Percentiles rank a stretch among this genome's conserved stretches.
Conservation (phyloP, 2,888 invertebrate genomes). For the Metellina segmentata region DNA sequence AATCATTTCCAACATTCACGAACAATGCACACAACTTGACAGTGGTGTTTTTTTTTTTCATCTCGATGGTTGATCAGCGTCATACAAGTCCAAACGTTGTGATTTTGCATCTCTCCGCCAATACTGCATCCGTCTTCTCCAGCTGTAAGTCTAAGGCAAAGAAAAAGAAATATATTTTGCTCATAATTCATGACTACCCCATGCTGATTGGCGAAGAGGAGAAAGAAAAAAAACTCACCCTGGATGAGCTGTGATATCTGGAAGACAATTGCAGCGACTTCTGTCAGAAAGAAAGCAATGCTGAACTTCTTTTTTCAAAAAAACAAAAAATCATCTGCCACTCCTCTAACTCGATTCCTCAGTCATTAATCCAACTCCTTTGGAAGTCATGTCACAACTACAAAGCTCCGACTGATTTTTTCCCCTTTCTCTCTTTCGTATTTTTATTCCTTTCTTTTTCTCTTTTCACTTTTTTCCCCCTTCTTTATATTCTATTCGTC, state of each 20-base stretch:
- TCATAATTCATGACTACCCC: conserved; percentile 53
- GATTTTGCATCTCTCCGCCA: too few relatives aligned
- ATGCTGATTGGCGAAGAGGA: conserved; percentile 47
- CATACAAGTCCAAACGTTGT: too few relatives aligned
- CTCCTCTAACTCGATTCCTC: conserved; percentile 70
- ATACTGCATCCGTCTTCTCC: too few relatives aligned
- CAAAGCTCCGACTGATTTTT: conserved; percentile 61
- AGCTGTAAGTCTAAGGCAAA: background rate
- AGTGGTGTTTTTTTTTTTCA: too few relatives aligned
- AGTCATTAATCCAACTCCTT: conserved; percentile 74
- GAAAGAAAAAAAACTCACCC: background rate
- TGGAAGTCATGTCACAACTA: conserved; percentile 75
- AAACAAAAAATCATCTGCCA: conserved; percentile 56
- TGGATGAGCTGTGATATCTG: conserved; percentile 37
- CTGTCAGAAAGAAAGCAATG: conserved; percentile 44
- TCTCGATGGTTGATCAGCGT: too few relatives aligned
- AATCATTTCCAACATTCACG: too few relatives aligned
- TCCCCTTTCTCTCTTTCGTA: conserved; percentile 43
- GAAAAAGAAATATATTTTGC: conserved; percentile 1
- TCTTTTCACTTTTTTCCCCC: background rate
- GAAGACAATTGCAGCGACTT: conserved; percentile 65
- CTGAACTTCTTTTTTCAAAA: conserved; percentile 12
- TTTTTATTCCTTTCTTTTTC: conserved; percentile 48
- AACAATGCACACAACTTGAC: too few relatives aligned
- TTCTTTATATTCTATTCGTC: conserved; percentile 43